A percentile compares a stretch with the other conserved stretches of the same genome.
These are phyloP conservation scores for Cynoglossus semilaevis DNA, from an alignment of 2,113 vertebrate species.

Conservation along the genomic window DNA sequence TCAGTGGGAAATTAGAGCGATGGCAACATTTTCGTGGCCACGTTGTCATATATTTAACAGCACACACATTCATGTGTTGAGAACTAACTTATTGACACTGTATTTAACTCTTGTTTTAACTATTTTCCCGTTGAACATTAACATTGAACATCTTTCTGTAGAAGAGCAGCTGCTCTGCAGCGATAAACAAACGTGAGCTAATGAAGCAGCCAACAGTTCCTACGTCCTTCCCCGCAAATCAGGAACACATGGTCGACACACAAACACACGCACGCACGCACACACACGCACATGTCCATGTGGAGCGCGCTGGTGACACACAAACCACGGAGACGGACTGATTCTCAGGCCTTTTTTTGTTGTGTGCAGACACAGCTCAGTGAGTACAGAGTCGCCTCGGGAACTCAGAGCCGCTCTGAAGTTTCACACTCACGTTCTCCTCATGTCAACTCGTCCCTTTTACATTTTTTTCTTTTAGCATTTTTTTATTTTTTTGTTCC, in stretches of 20 bases:
- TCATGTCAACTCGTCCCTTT: too few species aligned
- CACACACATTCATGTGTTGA: too few species aligned
- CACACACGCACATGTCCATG: constrained; percentile 27
- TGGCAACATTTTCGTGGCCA: too few species aligned
- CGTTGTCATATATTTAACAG: too few species aligned
- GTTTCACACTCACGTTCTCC: background rate
- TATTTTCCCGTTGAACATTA: constrained; percentile 1
- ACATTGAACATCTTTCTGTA: constrained; percentile 15
- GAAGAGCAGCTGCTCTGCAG: constrained; percentile 58
- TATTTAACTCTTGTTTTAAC: background rate
- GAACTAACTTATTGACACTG: too few species aligned
- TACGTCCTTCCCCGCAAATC: constrained; percentile 68
- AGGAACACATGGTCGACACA: constrained; percentile 67
- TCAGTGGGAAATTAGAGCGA: too few species aligned
- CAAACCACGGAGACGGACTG: constrained; percentile 16
- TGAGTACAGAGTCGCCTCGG: too few species aligned
- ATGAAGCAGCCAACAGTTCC: constrained; percentile 63
- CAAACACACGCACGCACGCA: constrained; percentile 17
- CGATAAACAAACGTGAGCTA: constrained; percentile 71
- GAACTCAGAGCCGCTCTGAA: too few species aligned
- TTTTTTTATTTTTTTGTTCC: background rate
- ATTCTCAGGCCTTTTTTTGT: constrained; percentile 25
- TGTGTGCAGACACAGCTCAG: too few species aligned
- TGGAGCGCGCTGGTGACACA: constrained; percentile 36
- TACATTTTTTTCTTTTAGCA: background rate